Evolutionary conservation across 2,888 invertebrate species (phyloP), one percentile per base, ranked within the genome.

Genomic region (Limenitis camilla): DNA sequence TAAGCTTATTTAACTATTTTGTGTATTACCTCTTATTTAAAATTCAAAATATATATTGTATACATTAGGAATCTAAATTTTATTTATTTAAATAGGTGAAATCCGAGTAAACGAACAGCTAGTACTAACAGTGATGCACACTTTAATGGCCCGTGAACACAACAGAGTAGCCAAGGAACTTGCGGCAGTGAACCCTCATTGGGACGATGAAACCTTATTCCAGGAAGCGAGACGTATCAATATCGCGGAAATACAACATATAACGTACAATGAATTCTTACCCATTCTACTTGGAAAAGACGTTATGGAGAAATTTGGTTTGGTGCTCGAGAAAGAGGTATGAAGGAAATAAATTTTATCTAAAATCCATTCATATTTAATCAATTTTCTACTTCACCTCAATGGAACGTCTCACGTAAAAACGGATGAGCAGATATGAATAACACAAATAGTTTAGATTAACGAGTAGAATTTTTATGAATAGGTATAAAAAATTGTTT

Each of bases 51-150:
- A 4, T n/a, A 33, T 9, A 8, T 2, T 33, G 7, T 33, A 9
- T 33, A 33, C 2, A 9, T 33, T 2, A 11, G 41, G 29, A 29
- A 19, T 33, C 7, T 9, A 44, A 8, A 33, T 27, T 11, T 6
- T 6, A 11, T n/a, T 28, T 19, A 33, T 6, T 46, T 11, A 53
- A 80, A 10, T 66, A 93, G 94, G 95, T 68, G 97, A 97, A 84
- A 95, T 96, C 72, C 91, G 97, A 68, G 96, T 96, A 0, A 97
- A 97, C 76, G 96, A 97, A 75, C 96, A 97, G 71, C 81, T 96
- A 60, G 94, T 96, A 0, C 81, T 97, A 49, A 93, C 96, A 0
- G 95, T 95, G 61, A 96, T 96, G 95, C 96, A 97, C 74, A 96
- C 96, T 0, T 77, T 96, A 33, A 92, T 96, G 93, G 95, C 96